These are phyloP conservation scores for Polyommatus icarus DNA, from an alignment of 2,888 invertebrate genomes.

Conservation along the genomic window DNA sequence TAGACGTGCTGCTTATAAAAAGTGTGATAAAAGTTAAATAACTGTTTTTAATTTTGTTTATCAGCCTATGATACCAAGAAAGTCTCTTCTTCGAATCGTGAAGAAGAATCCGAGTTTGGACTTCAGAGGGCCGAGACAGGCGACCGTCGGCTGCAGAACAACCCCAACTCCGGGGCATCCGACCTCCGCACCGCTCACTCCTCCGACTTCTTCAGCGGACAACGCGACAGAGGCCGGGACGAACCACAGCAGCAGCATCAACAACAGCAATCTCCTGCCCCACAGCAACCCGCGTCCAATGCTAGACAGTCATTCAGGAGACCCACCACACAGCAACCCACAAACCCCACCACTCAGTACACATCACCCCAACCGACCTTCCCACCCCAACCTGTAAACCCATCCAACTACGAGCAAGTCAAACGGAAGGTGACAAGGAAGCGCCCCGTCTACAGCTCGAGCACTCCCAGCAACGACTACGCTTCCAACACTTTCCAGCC, in stretches of 20 bases:
- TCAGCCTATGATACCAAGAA: slow-evolving; percentile 84
- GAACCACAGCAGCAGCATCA: slow-evolving; percentile 50
- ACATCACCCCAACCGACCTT: slow-evolving; percentile 49
- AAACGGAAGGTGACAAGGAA: slow-evolving; percentile 70
- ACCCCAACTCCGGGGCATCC: slow-evolving; percentile 63
- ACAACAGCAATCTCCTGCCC: slow-evolving; percentile 42
- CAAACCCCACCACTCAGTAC: slow-evolving; percentile 54
- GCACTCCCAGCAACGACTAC: slow-evolving; percentile 54
- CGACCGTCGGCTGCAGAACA: slow-evolving; percentile 71
- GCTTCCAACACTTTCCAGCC: slow-evolving; percentile 52
- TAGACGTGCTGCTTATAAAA: background rate
- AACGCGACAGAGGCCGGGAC: slow-evolving; percentile 71
- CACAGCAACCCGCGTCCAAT: slow-evolving; percentile 44
- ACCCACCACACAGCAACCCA: slow-evolving; percentile 60
- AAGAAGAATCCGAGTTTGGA: slow-evolving; percentile 86
- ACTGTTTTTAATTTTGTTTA: background rate
- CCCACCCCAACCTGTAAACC: slow-evolving; percentile 46
- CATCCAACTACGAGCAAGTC: slow-evolving; percentile 55
- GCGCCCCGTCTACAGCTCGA: slow-evolving; percentile 61
- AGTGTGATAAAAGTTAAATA: background rate
- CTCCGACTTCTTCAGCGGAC: slow-evolving; percentile 86
- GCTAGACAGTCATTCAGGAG: slow-evolving; percentile 61
- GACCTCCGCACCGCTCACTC: slow-evolving; percentile 87
- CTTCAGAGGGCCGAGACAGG: slow-evolving; percentile 86
- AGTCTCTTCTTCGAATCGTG: slow-evolving; percentile 70